phyloP scores from a whole-genome alignment of 2,888 invertebrate species.

The Drosophila atripex region DNA sequence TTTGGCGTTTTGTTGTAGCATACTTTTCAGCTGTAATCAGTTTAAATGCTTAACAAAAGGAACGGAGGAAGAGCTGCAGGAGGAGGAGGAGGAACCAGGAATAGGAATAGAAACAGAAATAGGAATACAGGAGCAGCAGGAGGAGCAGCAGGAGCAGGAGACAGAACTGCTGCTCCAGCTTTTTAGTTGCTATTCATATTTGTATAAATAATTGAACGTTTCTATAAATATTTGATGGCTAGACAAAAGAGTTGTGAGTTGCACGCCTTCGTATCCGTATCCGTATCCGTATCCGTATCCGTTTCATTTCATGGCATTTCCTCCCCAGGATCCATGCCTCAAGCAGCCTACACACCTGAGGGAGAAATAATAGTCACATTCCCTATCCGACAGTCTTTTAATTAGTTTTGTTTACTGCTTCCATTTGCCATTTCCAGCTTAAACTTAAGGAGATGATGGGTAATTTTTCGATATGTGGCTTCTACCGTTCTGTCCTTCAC shows the following conservation, averaged over 20 bases:
- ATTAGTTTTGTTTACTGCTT: not conserved
- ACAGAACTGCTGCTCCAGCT: slow-evolving; percentile 38
- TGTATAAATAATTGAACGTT: slow-evolving; percentile 72
- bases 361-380: not conserved
- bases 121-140: not conserved
- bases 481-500: not conserved
- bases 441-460: not conserved
- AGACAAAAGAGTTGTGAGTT: slow-evolving; percentile 75
- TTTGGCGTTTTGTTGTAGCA: slow-evolving; percentile 61
- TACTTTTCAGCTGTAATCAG: slow-evolving; percentile 75
- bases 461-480: not conserved
- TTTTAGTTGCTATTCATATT: slow-evolving; percentile 78
- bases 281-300: slow-evolving; percentile 29
- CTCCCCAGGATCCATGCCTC: slow-evolving; percentile 32
- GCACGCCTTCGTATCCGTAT: slow-evolving; percentile 32
- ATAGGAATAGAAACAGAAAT: slow-evolving; percentile 3
- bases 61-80: slow-evolving; percentile 1
- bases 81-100: slow-evolving; percentile 2
- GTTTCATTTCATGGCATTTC: slow-evolving; percentile 18
- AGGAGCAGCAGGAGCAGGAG: slow-evolving; percentile 7
- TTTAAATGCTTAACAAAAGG: slow-evolving; percentile 71
- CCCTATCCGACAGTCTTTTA: not conserved
- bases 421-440: not conserved
- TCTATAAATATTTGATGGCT: slow-evolving; percentile 73
- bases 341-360: slow-evolving; percentile 41